Percentiles rank a stretch among this genome's conserved stretches.
Evolutionary conservation across 2,113 vertebrate genomes (phyloP).

Genomic region (Psilopogon haemacephalus): DNA sequence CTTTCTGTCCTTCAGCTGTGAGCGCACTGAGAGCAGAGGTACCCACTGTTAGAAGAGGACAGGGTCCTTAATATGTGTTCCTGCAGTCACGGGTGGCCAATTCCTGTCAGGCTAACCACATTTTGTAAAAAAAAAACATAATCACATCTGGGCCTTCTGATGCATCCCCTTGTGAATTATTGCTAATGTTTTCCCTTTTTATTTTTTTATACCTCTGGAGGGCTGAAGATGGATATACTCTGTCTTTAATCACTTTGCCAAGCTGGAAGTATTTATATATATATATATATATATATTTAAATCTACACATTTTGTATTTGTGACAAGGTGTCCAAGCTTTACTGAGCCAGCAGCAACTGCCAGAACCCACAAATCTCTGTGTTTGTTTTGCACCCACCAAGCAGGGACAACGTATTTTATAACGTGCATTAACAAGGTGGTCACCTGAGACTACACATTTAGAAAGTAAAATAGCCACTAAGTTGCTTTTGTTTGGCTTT

Average conservation of each 20-base stretch:
- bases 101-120: not conserved
- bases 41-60: not conserved
- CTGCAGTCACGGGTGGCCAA: not conserved
- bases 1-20: not conserved
- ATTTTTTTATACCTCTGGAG: slow-evolving; percentile 31
- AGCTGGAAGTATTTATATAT: slow-evolving; percentile 21
- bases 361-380: slow-evolving; percentile 39
- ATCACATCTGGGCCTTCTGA: not conserved
- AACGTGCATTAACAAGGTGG: not conserved
- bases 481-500: not conserved
- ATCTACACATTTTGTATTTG: slow-evolving; percentile 38
- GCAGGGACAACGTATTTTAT: not conserved
- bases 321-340: slow-evolving; percentile 1
- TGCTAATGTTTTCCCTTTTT: slow-evolving; percentile 4
- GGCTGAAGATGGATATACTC: not conserved
- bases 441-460: not conserved
- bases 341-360: slow-evolving; percentile 15
- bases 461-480: not conserved
- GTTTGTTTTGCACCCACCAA: slow-evolving; percentile 4
- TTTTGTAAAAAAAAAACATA: not conserved
- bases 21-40: not conserved
- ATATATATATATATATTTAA: not conserved
- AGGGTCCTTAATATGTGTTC: not conserved
- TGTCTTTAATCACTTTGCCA: slow-evolving; percentile 46
- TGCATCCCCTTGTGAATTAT: not conserved